These are phyloP conservation scores for Malurus leucopterus DNA, from an alignment of 2,797 vertebrate genomes.

Conservation along the genomic window DNA sequence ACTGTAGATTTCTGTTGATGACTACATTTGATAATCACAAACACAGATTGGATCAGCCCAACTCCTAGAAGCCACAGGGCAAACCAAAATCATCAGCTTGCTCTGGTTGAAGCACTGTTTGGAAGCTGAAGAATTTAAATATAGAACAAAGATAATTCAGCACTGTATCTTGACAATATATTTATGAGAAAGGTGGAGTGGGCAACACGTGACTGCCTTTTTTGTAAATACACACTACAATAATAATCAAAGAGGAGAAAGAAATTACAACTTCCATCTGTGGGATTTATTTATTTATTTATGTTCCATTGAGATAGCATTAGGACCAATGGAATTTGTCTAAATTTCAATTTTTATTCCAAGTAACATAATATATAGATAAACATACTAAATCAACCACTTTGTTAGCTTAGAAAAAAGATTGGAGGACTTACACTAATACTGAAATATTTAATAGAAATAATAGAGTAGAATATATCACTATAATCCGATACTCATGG, in stretches of 20 bases:
- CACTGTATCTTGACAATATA: background rate
- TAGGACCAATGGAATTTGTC: background rate
- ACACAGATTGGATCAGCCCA: background rate
- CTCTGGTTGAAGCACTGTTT: background rate
- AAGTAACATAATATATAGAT: background rate
- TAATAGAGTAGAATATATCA: background rate
- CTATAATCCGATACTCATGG: background rate
- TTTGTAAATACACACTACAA: background rate
- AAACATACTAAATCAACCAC: background rate
- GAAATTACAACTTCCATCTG: background rate
- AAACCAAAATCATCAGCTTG: background rate
- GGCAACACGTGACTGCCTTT: background rate
- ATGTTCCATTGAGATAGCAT: background rate
- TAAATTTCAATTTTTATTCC: background rate
- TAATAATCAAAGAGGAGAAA: background rate
- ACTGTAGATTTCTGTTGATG: background rate
- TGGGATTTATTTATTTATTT: background rate
- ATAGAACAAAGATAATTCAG: background rate
- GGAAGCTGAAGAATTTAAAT: background rate
- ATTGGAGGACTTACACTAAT: background rate
- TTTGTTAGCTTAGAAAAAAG: background rate
- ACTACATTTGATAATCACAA: background rate
- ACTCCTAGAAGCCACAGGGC: background rate
- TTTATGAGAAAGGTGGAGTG: background rate
- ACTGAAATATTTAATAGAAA: background rate